These are phyloP conservation scores for Phaethornis superciliosus DNA, from an alignment of 2,113 vertebrate genomes.

Conservation along the genomic window DNA sequence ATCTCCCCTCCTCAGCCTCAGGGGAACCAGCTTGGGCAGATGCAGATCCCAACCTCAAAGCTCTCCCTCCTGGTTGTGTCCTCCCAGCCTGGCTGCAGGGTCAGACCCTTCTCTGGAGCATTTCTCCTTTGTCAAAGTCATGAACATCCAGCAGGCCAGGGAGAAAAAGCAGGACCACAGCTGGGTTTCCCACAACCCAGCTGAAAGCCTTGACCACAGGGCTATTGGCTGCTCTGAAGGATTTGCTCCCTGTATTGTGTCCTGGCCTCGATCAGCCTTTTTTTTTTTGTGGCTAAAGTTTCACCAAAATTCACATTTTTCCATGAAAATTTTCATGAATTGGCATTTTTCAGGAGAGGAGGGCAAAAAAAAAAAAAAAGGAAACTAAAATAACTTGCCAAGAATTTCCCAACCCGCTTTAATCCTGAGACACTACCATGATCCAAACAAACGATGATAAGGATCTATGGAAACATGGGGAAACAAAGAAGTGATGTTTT, in stretches of 20 bases:
- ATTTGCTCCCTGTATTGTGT: not conserved
- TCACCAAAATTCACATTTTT: not conserved
- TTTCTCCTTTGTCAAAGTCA: not conserved
- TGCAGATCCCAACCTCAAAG: rapidly evolving
- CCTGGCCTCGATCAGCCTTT: not conserved
- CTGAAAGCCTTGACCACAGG: not conserved
- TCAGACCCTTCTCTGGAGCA: not conserved
- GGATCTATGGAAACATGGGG: constrained; percentile 23
- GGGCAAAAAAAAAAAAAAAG: not conserved
- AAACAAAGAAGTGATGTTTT: constrained; percentile 14
- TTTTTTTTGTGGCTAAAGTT: not conserved
- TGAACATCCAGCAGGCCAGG: not conserved
- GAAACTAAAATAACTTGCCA: not conserved
- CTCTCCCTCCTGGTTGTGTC: not conserved
- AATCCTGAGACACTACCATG: not conserved
- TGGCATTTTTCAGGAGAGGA: constrained; percentile 1
- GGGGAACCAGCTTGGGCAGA: not conserved
- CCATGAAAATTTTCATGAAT: not conserved
- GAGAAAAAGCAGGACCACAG: not conserved
- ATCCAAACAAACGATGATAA: not conserved
- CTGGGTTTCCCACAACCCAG: not conserved
- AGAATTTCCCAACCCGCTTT: constrained; percentile 45
- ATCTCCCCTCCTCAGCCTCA: rapidly evolving
- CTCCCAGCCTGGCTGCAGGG: not conserved
- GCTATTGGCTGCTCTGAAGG: not conserved